Evolutionary conservation across 1,140 invertebrate species (phyloP), one percentile per base, ranked within the genome.

Genomic region (Eubasilissa regina): DNA sequence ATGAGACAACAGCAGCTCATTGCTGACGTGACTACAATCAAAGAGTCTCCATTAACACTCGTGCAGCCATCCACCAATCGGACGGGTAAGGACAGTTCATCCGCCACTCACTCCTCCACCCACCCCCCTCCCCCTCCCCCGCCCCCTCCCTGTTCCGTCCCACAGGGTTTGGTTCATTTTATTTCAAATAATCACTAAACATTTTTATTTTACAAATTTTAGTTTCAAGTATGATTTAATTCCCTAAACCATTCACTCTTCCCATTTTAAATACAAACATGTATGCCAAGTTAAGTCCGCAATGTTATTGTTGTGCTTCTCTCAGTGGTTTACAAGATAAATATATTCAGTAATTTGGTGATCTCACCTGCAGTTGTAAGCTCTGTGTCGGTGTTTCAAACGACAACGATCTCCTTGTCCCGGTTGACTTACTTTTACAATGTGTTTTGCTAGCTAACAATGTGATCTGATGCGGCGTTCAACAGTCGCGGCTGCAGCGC

Each of bases 11-110:
- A 85, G 75, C 81, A 73, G 80, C 81, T 85, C 75, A 84, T 83
- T 79, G 83, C 82, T 60, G 81, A 84, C 55, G 82, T 83, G 72
- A 83, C 81, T 48, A 78, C 83, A 72, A 76, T 83, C 81, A 84
- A 83, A 76, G 83, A 84, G 73, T 44, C 79, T 82, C 77, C 84
- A 80, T 81, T 85, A 80, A 78, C 81, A 79, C 83, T 84, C 81
- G 77, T 84, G 82, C 84, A 82, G 84, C 86, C 87, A 86, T 84
- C 86, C 89, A 88, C 86, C 89, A 89, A 89, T 90, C 89, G 89
- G 89, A 90, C 90, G 90, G 90, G 90, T 91, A 91, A 91, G 89
- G 87, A 87, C 87, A 87, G 88, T 87, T 85, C 84, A 79, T 83
- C 82, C 84, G 82, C 83, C 84, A 80, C 82, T 79, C 78, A 56